Conservation (phyloP, 2,113 vertebrate genomes). For the Callocephalon fimbriatum region DNA sequence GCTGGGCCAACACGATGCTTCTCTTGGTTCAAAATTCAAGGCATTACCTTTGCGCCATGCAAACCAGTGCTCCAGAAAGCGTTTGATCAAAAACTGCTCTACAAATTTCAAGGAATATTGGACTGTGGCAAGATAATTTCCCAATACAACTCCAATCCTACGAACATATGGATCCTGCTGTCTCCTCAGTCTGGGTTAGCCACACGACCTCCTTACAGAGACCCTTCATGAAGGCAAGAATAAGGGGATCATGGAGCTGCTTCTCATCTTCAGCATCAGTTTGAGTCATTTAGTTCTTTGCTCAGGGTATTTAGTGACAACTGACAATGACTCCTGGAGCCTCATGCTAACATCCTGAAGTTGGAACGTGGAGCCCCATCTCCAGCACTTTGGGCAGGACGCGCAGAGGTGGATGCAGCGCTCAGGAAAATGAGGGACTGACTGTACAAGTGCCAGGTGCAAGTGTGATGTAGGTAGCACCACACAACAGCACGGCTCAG, state of each 20-base stretch:
- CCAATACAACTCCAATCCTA: not conserved
- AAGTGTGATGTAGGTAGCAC: conserved; percentile 56
- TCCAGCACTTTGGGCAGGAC: not conserved
- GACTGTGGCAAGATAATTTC: not conserved
- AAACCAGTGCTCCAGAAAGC: not conserved
- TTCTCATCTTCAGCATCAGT: not conserved
- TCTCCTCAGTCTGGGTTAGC: not conserved
- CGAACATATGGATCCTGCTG: not conserved
- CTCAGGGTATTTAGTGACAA: not conserved
- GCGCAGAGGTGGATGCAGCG: not conserved
- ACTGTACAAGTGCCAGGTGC: conserved; percentile 39
- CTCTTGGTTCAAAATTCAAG: not conserved
- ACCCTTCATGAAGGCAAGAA: not conserved
- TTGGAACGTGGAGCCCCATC: not conserved
- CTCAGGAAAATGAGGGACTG: conserved; percentile 22
- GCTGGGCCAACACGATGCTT: not conserved
- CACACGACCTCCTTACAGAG: not conserved
- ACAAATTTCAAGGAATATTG: not conserved
- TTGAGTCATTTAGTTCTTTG: not conserved
- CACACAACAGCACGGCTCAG: conserved; percentile 32
- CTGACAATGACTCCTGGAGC: not conserved
- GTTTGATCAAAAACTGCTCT: not conserved
- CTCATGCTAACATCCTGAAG: not conserved
- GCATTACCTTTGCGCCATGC: not conserved
- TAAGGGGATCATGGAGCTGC: not conserved